Conservation (phyloP, 2,888 invertebrate genomes). For the Tortrix viridana region DNA sequence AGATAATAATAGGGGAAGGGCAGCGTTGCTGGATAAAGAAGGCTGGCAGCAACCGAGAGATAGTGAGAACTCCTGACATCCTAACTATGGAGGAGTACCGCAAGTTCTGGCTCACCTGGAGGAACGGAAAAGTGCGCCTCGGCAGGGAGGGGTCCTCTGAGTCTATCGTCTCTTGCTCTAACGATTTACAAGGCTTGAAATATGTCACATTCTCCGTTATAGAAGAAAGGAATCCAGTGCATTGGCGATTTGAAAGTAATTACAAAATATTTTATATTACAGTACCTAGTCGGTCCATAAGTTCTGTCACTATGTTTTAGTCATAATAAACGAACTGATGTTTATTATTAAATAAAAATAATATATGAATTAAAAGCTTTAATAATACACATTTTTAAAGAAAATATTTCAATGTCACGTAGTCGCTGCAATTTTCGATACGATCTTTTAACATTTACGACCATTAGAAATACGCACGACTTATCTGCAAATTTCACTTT, state of each 20-base stretch:
- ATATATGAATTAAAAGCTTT: too few species aligned
- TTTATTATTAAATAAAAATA: too few species aligned
- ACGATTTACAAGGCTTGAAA: conserved; percentile 47
- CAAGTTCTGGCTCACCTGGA: conserved; percentile 81
- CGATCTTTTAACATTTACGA: too few species aligned
- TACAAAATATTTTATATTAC: not conserved
- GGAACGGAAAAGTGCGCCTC: conserved; percentile 64
- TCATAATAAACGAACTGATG: too few species aligned
- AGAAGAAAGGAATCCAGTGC: conserved; percentile 38
- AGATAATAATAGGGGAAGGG: conserved; percentile 54
- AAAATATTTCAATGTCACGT: too few species aligned
- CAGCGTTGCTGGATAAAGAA: conserved; percentile 52
- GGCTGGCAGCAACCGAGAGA: conserved; percentile 38
- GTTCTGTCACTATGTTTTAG: too few species aligned
- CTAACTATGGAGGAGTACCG: conserved; percentile 67
- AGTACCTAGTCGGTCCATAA: too few species aligned
- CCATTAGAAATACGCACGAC: too few species aligned
- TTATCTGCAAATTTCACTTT: too few species aligned
- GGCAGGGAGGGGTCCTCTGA: conserved; percentile 65
- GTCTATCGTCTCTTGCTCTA: conserved; percentile 49
- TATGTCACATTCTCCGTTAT: conserved; percentile 46
- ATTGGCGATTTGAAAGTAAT: conserved; percentile 40
- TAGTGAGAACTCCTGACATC: conserved; percentile 68
- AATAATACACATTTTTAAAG: too few species aligned
- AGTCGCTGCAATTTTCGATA: too few species aligned